Percentiles rank a stretch among this genome's conserved stretches.
phyloP scores from a whole-genome alignment of 2,888 invertebrate genomes.

The Lissocephala sabroskyi region DNA sequence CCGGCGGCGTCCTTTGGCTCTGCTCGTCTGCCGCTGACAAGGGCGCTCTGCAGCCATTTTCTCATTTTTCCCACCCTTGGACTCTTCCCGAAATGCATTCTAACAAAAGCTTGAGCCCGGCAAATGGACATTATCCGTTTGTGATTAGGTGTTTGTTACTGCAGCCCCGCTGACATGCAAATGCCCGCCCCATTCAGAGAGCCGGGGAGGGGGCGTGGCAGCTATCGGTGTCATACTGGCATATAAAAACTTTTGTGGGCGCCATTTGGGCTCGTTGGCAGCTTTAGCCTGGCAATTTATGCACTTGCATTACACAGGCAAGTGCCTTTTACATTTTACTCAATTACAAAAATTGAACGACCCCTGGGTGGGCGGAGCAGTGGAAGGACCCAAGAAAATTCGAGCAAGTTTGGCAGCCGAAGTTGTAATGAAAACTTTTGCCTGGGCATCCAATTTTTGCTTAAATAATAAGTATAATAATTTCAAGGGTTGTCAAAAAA shows the following conservation, averaged over 20 bases:
- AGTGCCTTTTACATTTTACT: conserved; percentile 5
- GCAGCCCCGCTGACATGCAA: conserved; percentile 46
- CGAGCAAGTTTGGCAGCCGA: conserved; percentile 18
- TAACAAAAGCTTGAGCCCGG: conserved; percentile 7
- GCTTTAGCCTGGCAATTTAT: conserved; percentile 32
- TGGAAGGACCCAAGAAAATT: conserved; percentile 2
- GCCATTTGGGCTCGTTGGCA: conserved; percentile 7
- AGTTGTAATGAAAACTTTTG: conserved; percentile 44
- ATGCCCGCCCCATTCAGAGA: conserved; percentile 29
- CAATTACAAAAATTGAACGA: conserved; percentile 10
- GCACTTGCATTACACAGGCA: conserved; percentile 17
- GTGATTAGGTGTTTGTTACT: conserved; percentile 50
- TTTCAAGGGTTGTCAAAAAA: conserved; percentile 64
- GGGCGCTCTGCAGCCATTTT: neutral
- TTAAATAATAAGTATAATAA: conserved; percentile 64
- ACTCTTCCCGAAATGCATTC: conserved; percentile 32
- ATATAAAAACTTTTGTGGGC: neutral
- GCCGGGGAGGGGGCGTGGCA: conserved; percentile 6
- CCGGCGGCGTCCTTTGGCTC: neutral
- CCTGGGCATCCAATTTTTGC: conserved; percentile 22
- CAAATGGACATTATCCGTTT: conserved; percentile 54
- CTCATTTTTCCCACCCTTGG: neutral
- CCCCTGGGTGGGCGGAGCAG: too few species aligned
- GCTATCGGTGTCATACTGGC: conserved; percentile 15
- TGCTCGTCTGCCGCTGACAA: conserved; percentile 4